A percentile compares a stretch with the other conserved stretches of the same genome.
Conservation (phyloP, 2,113 vertebrate genomes). For the Sceloporus undulatus region DNA sequence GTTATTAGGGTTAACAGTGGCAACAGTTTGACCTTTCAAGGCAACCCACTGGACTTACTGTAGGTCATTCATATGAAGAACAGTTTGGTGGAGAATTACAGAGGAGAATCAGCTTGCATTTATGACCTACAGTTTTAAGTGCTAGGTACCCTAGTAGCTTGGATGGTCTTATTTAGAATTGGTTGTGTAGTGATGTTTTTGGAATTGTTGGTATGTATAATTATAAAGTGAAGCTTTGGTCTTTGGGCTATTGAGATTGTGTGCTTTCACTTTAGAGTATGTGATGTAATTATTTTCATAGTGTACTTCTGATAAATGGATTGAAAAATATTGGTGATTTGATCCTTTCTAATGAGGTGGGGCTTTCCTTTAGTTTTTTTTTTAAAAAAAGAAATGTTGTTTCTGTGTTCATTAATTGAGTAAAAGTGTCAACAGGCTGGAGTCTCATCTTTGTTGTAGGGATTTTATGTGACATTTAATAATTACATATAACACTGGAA, state of each 20-base stretch:
- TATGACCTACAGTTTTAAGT: neutral
- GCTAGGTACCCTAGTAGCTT: neutral
- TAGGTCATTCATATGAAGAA: constrained; percentile 50
- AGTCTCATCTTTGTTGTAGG: neutral
- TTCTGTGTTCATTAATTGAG: constrained; percentile 25
- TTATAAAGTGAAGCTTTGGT: constrained; percentile 45
- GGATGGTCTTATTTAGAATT: constrained; percentile 32
- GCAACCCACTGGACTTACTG: constrained; percentile 53
- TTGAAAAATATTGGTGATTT: constrained; percentile 61
- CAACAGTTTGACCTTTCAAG: constrained; percentile 66
- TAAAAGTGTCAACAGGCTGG: neutral
- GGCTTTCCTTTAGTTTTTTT: neutral
- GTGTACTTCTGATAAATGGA: neutral
- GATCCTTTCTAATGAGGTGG: constrained; percentile 45
- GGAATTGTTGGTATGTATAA: constrained; percentile 4
- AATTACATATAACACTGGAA: neutral
- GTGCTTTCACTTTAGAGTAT: constrained; percentile 47
- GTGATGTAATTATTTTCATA: constrained; percentile 13
- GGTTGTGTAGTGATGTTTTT: neutral
- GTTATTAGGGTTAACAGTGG: constrained; percentile 43
- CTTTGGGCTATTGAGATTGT: constrained; percentile 35
- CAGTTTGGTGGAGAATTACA: constrained; percentile 26
- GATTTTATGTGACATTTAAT: neutral
- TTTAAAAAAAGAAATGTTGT: neutral
- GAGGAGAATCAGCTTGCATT: constrained; percentile 11